Percentiles rank a stretch among this genome's conserved stretches.
Evolutionary conservation across 2,113 vertebrate species (phyloP).

Genomic region (Psittacula cyanocephala): DNA sequence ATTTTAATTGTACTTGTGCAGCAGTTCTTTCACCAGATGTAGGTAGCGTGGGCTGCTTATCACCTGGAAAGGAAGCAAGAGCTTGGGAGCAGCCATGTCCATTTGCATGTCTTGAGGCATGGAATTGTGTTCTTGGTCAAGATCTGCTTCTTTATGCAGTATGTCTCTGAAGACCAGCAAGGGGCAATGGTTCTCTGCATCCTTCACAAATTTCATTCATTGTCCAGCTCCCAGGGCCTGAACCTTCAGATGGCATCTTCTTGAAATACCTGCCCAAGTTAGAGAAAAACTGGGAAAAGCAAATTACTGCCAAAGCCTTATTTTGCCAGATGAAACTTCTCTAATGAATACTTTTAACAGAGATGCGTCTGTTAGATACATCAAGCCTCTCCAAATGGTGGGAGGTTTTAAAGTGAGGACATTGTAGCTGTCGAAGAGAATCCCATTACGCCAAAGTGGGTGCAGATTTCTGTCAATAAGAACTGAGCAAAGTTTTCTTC

Average conservation of each 20-base stretch:
- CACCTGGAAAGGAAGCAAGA: neutral
- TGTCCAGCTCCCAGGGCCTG: neutral
- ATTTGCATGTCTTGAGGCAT: neutral
- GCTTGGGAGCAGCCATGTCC: neutral
- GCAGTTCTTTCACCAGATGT: neutral
- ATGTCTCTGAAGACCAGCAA: neutral
- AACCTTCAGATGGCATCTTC: neutral
- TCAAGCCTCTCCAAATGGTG: neutral
- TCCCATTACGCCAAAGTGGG: neutral
- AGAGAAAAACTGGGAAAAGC: neutral
- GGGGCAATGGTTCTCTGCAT: neutral
- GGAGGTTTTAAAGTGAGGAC: neutral
- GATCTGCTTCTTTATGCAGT: neutral
- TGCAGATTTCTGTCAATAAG: neutral
- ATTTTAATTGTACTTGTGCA: neutral
- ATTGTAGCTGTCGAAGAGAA: neutral
- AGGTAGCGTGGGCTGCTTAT: neutral
- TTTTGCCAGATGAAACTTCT: neutral
- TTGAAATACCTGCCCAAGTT: neutral
- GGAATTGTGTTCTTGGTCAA: neutral
- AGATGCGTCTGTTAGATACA: neutral
- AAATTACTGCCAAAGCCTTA: neutral
- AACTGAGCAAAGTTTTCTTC: neutral
- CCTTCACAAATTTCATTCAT: neutral
- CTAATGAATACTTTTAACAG: neutral